Evolutionary conservation across 2,888 invertebrate genomes (phyloP).

Genomic region (Meiosimyza platycephala): DNA sequence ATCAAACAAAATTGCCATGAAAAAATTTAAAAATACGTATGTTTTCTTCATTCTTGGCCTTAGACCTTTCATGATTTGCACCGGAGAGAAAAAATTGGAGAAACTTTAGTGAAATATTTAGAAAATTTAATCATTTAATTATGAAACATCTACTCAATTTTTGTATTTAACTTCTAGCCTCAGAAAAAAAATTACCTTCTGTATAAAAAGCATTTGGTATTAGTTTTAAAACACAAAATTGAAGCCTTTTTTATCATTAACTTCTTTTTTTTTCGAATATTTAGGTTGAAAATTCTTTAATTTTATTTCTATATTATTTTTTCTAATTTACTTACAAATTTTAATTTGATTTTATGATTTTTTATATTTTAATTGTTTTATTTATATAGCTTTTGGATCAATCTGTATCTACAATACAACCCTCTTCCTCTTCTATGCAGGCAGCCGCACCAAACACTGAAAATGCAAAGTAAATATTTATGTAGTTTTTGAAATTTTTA

Average conservation of each 20-base stretch:
- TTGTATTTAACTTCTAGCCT: too few species aligned
- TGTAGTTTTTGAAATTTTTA: slow-evolving; percentile 54
- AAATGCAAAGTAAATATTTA: slow-evolving; percentile 74
- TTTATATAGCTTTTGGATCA: slow-evolving; percentile 76
- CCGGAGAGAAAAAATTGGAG: too few species aligned
- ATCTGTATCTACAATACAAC: slow-evolving; percentile 69
- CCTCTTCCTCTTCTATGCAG: slow-evolving; percentile 68
- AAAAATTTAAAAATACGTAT: too few species aligned
- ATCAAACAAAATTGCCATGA: too few species aligned
- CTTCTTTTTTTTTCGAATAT: background rate
- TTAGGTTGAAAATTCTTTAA: background rate
- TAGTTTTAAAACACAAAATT: background rate
- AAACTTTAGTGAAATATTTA: too few species aligned
- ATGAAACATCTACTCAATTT: too few species aligned
- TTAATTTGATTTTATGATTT: slow-evolving; percentile 54
- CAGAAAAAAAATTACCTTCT: background rate
- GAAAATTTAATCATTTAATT: too few species aligned
- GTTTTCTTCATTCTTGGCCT: too few species aligned
- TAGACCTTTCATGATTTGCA: too few species aligned
- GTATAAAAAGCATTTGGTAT: slow-evolving; percentile 9
- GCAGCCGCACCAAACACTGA: slow-evolving; percentile 70
- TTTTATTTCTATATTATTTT: slow-evolving; percentile 37
- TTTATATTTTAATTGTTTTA: slow-evolving; percentile 68
- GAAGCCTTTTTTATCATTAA: background rate
- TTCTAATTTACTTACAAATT: slow-evolving; percentile 41